Evolutionary conservation across 53 echinoderm and acorn worm genomes (phyloP).

Genomic region (Stichopus horrens): DNA sequence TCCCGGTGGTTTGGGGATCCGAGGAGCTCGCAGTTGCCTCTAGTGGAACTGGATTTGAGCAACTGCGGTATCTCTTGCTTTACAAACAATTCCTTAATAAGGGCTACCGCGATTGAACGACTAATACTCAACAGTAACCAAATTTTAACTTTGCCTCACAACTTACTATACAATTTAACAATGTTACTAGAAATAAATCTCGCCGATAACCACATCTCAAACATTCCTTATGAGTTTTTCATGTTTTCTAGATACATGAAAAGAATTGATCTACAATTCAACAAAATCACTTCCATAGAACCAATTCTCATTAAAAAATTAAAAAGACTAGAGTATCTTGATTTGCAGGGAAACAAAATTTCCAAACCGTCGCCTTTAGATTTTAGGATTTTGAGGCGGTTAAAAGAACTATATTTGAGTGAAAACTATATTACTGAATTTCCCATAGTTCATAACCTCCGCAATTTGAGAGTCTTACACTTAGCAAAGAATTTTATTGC

Average conservation of each 20-base stretch:
- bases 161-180: not conserved
- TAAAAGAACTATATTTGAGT: conserved; percentile 19
- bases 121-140: conserved; percentile 2
- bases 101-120: not conserved
- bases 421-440: conserved; percentile 6
- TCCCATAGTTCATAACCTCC: conserved; percentile 16
- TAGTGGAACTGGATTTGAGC: not conserved
- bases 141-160: not conserved
- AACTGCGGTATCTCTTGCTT: not conserved
- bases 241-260: not conserved
- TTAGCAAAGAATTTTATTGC: conserved; percentile 1
- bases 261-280: not conserved
- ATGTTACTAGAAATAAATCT: not conserved
- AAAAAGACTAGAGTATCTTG: not conserved
- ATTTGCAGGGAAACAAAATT: conserved; percentile 7
- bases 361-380: conserved; percentile 23
- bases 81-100: not conserved
- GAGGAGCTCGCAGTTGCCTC: not conserved
- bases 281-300: not conserved
- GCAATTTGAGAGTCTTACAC: not conserved
- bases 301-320: not conserved
- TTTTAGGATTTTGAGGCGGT: conserved; percentile 7
- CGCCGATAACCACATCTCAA: not conserved
- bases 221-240: conserved; percentile 17
- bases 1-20: not conserved